Conservation (phyloP, 37 sponge, comb jelly and placozoan genomes). For the Chondrilla cf. caribensis region DNA sequence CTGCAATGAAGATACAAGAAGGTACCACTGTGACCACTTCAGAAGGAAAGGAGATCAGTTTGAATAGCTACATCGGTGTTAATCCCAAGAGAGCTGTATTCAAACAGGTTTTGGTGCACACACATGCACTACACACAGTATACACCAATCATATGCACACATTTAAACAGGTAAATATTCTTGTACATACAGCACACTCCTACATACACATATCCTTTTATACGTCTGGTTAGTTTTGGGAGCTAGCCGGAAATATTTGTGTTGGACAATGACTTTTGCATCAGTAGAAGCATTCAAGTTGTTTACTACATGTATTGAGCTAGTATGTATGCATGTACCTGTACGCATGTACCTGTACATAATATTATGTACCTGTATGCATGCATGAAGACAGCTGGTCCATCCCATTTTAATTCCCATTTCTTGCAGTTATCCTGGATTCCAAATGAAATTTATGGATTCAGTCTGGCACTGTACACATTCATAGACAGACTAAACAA, state of each 20-base stretch:
- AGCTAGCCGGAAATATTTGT: neutral
- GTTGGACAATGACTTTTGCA: too few species aligned
- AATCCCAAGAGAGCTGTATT: constrained; percentile 23
- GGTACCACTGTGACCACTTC: constrained; percentile 6
- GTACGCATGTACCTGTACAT: too few species aligned
- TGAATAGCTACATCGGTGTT: neutral
- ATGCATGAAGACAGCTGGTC: too few species aligned
- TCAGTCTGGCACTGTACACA: constrained; percentile 55
- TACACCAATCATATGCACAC: too few species aligned
- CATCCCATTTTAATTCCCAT: neutral
- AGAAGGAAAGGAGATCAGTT: neutral
- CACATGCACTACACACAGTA: neutral
- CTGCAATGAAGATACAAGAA: constrained; percentile 56
- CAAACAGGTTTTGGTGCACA: constrained; percentile 32
- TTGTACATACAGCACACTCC: too few species aligned
- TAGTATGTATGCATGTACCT: too few species aligned
- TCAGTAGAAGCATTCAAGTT: too few species aligned
- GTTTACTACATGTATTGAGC: too few species aligned
- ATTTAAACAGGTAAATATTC: too few species aligned
- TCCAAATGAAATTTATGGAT: constrained; percentile 66
- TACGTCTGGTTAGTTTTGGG: too few species aligned
- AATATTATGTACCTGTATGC: too few species aligned
- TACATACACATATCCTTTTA: too few species aligned
- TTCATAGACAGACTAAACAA: constrained; percentile 58
- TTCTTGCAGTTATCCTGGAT: constrained; percentile 69